A percentile compares a stretch with the other conserved stretches of the same genome.
These are phyloP conservation scores for Colletes collaris DNA, from an alignment of 2,888 invertebrate genomes.

Conservation along the genomic window DNA sequence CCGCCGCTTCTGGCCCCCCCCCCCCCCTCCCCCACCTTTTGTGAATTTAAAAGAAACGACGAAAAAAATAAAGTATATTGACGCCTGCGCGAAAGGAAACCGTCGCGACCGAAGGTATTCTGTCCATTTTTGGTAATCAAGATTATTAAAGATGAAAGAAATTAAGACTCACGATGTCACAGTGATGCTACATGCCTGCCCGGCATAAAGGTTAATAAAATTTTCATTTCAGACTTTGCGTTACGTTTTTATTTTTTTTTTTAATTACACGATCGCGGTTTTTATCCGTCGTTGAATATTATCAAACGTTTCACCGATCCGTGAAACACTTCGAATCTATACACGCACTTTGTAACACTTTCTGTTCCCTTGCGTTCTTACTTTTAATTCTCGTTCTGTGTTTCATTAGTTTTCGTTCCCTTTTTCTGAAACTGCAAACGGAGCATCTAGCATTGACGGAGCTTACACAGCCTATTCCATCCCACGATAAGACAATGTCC, in stretches of 20 bases:
- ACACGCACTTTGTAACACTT: background rate
- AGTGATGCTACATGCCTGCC: slow-evolving; percentile 70
- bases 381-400: background rate
- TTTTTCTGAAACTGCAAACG: slow-evolving; percentile 35
- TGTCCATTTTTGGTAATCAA: slow-evolving; percentile 78
- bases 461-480: slow-evolving; percentile 78
- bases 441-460: slow-evolving; percentile 70
- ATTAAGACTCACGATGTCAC: slow-evolving; percentile 68
- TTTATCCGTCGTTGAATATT: background rate
- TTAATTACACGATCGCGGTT: background rate
- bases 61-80: background rate
- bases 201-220: slow-evolving; percentile 68
- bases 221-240: slow-evolving; percentile 63
- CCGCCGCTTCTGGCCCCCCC: slow-evolving; percentile 12
- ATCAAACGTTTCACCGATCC: slow-evolving; percentile 9
- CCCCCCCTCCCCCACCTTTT: slow-evolving; percentile 6
- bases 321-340: no score
- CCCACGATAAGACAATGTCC: slow-evolving; percentile 77
- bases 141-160: slow-evolving; percentile 65
- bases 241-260: slow-evolving; percentile 15
- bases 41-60: background rate
- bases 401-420: background rate
- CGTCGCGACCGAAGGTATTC: slow-evolving; percentile 67
- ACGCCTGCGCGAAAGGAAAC: slow-evolving; percentile 58
- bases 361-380: no score